phyloP scores from a whole-genome alignment of 1,140 invertebrate genomes.

The Sinella curviseta region DNA sequence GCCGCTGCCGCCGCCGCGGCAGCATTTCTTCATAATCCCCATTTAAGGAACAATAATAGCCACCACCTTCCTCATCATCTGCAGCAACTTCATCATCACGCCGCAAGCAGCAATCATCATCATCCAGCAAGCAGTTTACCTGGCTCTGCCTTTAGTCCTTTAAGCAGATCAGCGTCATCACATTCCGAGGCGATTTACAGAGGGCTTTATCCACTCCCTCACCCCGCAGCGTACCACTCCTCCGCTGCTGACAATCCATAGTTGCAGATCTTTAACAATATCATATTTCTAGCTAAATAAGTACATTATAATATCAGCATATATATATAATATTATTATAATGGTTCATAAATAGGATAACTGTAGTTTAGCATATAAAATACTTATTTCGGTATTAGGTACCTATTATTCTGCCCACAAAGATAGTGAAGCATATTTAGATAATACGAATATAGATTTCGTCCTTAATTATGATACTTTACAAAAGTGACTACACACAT shows the following conservation, averaged over 20 bases:
- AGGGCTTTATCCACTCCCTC: constrained; percentile 47
- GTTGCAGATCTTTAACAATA: not conserved
- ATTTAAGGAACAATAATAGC: constrained; percentile 13
- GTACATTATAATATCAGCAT: not conserved
- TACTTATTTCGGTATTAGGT: too few species aligned
- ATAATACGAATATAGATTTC: too few species aligned
- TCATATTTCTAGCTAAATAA: too few species aligned
- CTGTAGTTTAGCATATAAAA: too few species aligned
- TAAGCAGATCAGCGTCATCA: constrained; percentile 43
- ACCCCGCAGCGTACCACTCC: constrained; percentile 44
- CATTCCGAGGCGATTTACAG: constrained; percentile 49
- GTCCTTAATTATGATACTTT: too few species aligned
- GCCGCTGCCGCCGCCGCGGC: constrained; percentile 50
- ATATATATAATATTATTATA: too few species aligned
- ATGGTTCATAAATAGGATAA: not conserved
- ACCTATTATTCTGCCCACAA: too few species aligned
- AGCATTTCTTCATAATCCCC: constrained; percentile 21
- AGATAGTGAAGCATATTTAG: too few species aligned
- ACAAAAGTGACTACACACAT: too few species aligned
- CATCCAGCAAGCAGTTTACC: constrained; percentile 40
- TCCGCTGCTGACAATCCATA: constrained; percentile 49
- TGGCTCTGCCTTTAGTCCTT: constrained; percentile 49
- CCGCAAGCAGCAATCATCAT: constrained; percentile 28
- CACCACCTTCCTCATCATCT: constrained; percentile 11
- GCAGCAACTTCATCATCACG: not conserved